Conservation (phyloP, 2,113 vertebrate genomes). For the Lampris megalopsis region DNA sequence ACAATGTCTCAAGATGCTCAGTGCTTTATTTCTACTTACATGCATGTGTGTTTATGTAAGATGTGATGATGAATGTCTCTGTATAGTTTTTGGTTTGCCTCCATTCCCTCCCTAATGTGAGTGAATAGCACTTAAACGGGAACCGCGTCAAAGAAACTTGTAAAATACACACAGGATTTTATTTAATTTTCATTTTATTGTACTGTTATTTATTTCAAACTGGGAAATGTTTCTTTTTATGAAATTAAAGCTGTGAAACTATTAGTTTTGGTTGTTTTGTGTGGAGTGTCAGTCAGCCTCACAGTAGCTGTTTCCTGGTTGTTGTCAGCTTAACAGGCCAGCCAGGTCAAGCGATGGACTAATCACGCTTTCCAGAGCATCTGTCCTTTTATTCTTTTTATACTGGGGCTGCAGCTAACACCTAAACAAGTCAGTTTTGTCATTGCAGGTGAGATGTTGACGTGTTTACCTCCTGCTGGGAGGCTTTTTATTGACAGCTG, state of each 20-base stretch:
- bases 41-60: slow-evolving; percentile 37
- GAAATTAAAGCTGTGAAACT: slow-evolving; percentile 61
- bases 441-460: slow-evolving; percentile 24
- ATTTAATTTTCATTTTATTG: slow-evolving; percentile 66
- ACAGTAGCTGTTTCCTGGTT: no score
- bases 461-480: slow-evolving; percentile 41
- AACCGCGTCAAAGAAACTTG: slow-evolving; percentile 27
- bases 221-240: slow-evolving; percentile 65
- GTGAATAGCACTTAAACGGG: slow-evolving; percentile 6
- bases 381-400: slow-evolving; percentile 2
- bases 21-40: slow-evolving; percentile 45
- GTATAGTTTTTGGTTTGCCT: slow-evolving; percentile 18
- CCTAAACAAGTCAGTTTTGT: slow-evolving; percentile 46
- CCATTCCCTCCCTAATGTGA: slow-evolving; percentile 11
- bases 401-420: slow-evolving; percentile 13
- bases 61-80: slow-evolving; percentile 55
- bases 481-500: slow-evolving; percentile 25
- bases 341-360: neutral
- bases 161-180: slow-evolving; percentile 49
- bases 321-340: no score
- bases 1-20: slow-evolving; percentile 30
- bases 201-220: slow-evolving; percentile 53
- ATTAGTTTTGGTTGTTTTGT: no score
- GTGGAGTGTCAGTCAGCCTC: no score
- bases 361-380: neutral